Evolutionary conservation across 2,797 vertebrate species (phyloP).

Genomic region (Notolepis coatsorum): DNA sequence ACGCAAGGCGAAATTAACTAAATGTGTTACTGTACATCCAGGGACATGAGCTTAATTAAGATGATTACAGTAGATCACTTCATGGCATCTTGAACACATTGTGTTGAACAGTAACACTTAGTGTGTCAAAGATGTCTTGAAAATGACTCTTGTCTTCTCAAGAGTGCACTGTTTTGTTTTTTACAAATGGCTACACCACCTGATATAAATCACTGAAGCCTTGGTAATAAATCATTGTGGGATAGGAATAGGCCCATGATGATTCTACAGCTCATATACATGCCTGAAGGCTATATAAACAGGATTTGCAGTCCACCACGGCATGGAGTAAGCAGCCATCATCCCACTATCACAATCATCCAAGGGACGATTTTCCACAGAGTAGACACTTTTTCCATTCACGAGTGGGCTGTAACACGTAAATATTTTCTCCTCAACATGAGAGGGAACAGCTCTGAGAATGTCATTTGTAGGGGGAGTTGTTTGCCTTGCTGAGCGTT

Average conservation of each 20-base stretch:
- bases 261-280: not conserved
- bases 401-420: conserved; percentile 12
- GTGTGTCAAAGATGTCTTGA: too few relatives aligned
- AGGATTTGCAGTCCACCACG: not conserved
- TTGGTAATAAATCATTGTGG: not conserved
- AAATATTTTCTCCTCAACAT: conserved; percentile 40
- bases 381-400: conserved; percentile 29
- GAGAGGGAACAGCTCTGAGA: conserved; percentile 39
- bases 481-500: conserved; percentile 12
- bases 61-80: too few relatives aligned
- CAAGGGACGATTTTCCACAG: conserved; percentile 22
- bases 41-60: too few relatives aligned
- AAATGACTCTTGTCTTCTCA: too few relatives aligned
- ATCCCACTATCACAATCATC: conserved; percentile 22
- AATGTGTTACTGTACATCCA: too few relatives aligned
- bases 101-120: too few relatives aligned
- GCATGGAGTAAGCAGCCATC: conserved; percentile 6
- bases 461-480: conserved; percentile 29
- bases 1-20: too few relatives aligned
- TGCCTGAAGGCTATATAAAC: not conserved
- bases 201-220: not conserved
- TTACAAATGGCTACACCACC: not conserved
- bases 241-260: not conserved
- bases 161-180: not conserved
- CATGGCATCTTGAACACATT: too few relatives aligned